Base-by-base conservation (phyloP, 2,113 vertebrate genomes). In the Piliocolobus tephrosceles region DNA sequence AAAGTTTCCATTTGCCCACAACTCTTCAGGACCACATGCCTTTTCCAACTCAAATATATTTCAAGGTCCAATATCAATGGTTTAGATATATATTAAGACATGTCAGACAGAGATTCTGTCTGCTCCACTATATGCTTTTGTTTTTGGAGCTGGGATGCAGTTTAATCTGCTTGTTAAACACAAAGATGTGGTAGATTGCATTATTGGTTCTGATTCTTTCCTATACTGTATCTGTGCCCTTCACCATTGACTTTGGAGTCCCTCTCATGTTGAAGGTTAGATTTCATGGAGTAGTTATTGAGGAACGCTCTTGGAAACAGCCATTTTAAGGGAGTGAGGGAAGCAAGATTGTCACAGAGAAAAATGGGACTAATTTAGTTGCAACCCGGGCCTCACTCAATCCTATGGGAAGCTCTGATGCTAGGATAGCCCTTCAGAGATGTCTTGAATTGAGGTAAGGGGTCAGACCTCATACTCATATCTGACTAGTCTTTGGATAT, bases 21-120 rank as follows among this genome's bases (percentile, higher is more conserved):
- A 86, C 4, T 86, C 58, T 94, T 58, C 18, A 78, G 86, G n/a
- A 40, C 20, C 43, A 72, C 14, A 8, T 13, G 10, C 9, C 14
- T 96, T 92, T 94, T 87, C 47, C 32, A 83, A 25, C 55, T 95
- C 50, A 82, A 83, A 57, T 17, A 66, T 43, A 86, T 66, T 93
- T 86, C n/a, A 82, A 92, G 27, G 11, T 70, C 27, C 16, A 91
- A 23, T 78, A 78, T 45, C 23, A 68, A 45, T 78, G 8, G 45
- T 57, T 90, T 32, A n/a, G 64, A 90, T 76, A 64, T 2, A 38
- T 52, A 58, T 57, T 14, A 79, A 68, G 22, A 64, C 13, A 76
- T 87, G 87, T 72, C 93, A 87, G 85, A 89, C 55, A 85, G 38
- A 64, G 35, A 43, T 73, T 50, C 70, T 85, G 27, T 61, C 90